A percentile compares a stretch with the other conserved stretches of the same genome.
Conservation (phyloP, 2,888 invertebrate genomes). For the Perdita meconis region DNA sequence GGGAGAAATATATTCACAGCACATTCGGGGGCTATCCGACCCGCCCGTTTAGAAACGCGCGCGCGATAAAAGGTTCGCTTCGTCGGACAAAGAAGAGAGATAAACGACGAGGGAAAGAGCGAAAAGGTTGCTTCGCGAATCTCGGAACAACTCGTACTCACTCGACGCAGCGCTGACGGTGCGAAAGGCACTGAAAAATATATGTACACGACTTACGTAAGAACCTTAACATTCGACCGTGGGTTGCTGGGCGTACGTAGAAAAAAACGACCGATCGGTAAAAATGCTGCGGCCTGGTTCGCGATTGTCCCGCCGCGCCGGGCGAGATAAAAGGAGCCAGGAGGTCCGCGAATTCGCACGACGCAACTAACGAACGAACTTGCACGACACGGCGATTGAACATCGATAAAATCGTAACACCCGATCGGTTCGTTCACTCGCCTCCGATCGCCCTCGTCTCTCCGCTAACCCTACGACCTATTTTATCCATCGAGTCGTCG, state of each 20-base stretch:
- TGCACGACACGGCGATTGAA: conserved; percentile 13
- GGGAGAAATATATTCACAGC: conserved; percentile 22
- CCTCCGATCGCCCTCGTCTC: background rate
- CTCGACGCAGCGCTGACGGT: conserved; percentile 35
- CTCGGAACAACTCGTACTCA: conserved; percentile 22
- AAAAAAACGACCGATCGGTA: conserved; percentile 52
- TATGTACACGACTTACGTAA: conserved; percentile 59
- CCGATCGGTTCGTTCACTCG: background rate
- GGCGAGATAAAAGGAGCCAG: conserved; percentile 18
- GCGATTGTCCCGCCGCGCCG: conserved; percentile 16
- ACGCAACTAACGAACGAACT: conserved; percentile 5
- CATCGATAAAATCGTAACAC: background rate
- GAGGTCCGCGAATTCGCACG: conserved; percentile 3
- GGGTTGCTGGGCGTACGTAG: conserved; percentile 42
- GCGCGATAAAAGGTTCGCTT: background rate
- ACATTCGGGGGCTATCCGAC: conserved; percentile 5
- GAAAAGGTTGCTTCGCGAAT: conserved; percentile 22
- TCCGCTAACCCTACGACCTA: conserved; percentile 10
- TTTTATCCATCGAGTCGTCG: conserved; percentile 27
- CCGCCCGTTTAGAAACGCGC: background rate
- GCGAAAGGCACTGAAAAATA: conserved; percentile 68
- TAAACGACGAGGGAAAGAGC: background rate
- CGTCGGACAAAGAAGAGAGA: background rate
- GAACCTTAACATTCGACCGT: conserved; percentile 50
- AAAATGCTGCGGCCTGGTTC: conserved; percentile 47